Percentiles rank a stretch among this genome's conserved stretches.
Conservation (phyloP, 2,888 invertebrate species). For the Cremastobaeus sp. region DNA sequence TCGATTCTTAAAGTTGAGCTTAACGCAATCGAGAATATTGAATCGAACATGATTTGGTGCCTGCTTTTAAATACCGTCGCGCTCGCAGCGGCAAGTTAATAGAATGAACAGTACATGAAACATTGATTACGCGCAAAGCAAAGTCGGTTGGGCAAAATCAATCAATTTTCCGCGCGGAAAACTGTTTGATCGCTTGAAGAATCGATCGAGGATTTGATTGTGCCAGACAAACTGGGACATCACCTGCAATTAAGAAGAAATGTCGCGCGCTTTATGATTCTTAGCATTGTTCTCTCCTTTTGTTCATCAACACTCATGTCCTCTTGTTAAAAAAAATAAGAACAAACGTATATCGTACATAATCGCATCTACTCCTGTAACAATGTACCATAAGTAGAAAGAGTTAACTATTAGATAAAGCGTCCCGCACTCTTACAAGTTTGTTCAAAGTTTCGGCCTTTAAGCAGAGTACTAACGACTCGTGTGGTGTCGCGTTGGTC, state of each 20-base stretch:
- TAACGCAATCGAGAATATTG: too few relatives aligned
- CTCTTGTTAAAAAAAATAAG: constrained; percentile 45
- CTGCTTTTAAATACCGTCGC: too few relatives aligned
- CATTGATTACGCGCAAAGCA: too few relatives aligned
- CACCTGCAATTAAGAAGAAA: constrained; percentile 19
- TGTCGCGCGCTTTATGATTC: constrained; percentile 10
- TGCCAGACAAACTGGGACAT: constrained; percentile 8
- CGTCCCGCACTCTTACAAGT: constrained; percentile 75
- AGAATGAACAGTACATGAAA: too few relatives aligned
- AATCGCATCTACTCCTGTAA: constrained; percentile 60
- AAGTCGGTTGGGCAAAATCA: too few relatives aligned
- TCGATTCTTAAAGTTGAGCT: constrained; percentile 15
- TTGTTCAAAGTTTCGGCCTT: constrained; percentile 64
- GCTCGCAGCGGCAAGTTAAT: too few relatives aligned
- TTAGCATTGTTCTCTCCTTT: constrained; percentile 14
- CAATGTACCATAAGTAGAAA: constrained; percentile 70
- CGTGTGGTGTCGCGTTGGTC: constrained; percentile 58
- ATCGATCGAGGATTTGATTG: constrained; percentile 14
- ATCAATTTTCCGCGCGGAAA: too few relatives aligned
- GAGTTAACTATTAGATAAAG: constrained; percentile 73
- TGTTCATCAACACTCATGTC: constrained; percentile 26
- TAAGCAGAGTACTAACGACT: constrained; percentile 71
- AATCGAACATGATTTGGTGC: too few relatives aligned
- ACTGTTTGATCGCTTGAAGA: neutral
- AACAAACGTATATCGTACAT: constrained; percentile 53